A percentile compares a stretch with the other conserved stretches of the same genome.
These are phyloP conservation scores for Hesperophylax magnus DNA, from an alignment of 1,140 invertebrate genomes.

Conservation along the genomic window DNA sequence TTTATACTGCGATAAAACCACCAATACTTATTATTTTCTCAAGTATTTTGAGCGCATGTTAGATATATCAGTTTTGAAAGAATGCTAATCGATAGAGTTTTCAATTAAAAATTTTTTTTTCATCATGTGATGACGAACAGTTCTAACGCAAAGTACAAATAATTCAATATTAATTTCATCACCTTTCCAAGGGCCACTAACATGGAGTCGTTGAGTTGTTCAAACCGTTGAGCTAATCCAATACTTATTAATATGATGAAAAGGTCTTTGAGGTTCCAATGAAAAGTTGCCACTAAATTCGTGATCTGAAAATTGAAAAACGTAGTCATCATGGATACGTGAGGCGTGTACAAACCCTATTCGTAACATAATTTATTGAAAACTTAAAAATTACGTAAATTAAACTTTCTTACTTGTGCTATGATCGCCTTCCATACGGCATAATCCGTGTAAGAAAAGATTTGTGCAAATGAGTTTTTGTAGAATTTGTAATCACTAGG, in stretches of 20 bases:
- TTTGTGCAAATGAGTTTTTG: constrained; percentile 5
- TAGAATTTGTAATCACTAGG: neutral
- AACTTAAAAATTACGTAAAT: too few species aligned
- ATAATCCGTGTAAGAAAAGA: constrained; percentile 15
- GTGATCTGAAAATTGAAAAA: constrained; percentile 54
- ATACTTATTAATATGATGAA: constrained; percentile 76
- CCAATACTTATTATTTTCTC: too few species aligned
- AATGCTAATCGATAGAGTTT: too few species aligned
- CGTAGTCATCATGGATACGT: too few species aligned
- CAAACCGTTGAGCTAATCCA: constrained; percentile 72
- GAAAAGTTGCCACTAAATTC: constrained; percentile 69
- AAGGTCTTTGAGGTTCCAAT: constrained; percentile 76
- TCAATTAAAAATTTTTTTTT: too few species aligned
- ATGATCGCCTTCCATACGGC: neutral
- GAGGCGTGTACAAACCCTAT: too few species aligned
- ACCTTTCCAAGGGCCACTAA: constrained; percentile 68
- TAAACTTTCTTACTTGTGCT: neutral
- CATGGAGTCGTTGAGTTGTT: constrained; percentile 71
- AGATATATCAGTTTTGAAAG: too few species aligned
- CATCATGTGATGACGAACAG: too few species aligned
- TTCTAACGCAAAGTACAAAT: too few species aligned
- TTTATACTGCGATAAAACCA: too few species aligned
- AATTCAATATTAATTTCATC: neutral
- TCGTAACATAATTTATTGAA: too few species aligned
- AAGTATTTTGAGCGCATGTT: too few species aligned